Evolutionary conservation across 1,140 invertebrate genomes (phyloP), one percentile per base, ranked within the genome.

Genomic region (Drosophila kohkoa): DNA sequence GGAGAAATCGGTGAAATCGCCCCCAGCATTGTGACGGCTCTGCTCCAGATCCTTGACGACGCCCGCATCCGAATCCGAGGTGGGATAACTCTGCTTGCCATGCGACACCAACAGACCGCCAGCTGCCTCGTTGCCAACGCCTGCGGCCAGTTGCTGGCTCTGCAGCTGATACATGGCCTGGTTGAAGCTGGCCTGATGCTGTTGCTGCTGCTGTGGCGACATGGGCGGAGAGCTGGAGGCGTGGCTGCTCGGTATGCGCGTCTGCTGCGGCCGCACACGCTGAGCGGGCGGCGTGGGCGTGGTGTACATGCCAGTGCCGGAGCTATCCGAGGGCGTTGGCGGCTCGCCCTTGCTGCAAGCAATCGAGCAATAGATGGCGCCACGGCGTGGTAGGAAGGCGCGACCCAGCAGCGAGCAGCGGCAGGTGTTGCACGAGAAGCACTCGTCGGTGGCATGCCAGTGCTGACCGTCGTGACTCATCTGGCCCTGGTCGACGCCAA

Each of bases 401-500:
- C 98, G 95, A 0, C 98, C 98, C n/a, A 99, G 94, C 11, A 99
- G 94, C 25, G 97, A 98, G 4, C 96, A 96, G 59, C 96, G 94
- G 93, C 99, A 99, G 2, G 97, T 97, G 87, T 97, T 96, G 93
- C 99, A 99, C 81, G 97, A 97, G 93, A 99, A 99, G 93, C 99
- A 99, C 38, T 95, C 94, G 72, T 98, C 97, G 3, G 97, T 98
- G 8, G 98, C 98, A 93, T 99, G 99, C 99, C 99, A 99, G 93
- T 99, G 98, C 91, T 99, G 98, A 41, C 97, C 97, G 85, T 99
- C 98, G 93, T 99, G 98, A 16, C 97, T 98, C 97, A 99, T 99
- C 94, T 99, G 98, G 60, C 97, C 97, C 92, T 99, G 97, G 93
- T 99, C 98, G 20, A 99, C 98, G 16, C 97, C 97, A 71, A 99